Evolutionary conservation across 2,888 invertebrate genomes (phyloP), one percentile per base, ranked within the genome.

Genomic region (Hemaris fuciformis): DNA sequence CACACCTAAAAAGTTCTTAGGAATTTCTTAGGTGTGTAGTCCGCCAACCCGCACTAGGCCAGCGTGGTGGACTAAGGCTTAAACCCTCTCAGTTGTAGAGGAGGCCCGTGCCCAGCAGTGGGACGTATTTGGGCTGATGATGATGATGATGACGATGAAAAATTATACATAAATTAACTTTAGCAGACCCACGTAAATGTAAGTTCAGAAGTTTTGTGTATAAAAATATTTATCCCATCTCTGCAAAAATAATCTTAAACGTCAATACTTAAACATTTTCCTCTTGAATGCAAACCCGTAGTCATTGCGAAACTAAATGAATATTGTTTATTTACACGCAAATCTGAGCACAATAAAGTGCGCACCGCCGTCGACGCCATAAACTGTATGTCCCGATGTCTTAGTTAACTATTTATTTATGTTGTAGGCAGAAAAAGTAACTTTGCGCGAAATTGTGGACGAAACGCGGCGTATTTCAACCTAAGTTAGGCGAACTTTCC

Each of bases 331-430:
- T 79, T 76, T 74, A 72, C 76, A 74, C 73, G 72, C 73, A 74
- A 76, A 78, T 74, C 75, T 72, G 62, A 63, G 61, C 66, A 76
- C 80, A 77, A 84, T 84, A 86, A 85, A 85, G 72, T 79, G 69
- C 62, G 68, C 63, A 64, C 64, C 68, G 66, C 69, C 65, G 65
- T 66, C 64, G 62, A 66, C 71, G 63, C 77, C 76, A 83, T 87
- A 86, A 87, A 75, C 75, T 69, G 70, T 69, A 65, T 80, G 84
- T 77, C 77, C 68, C 77, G 70, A 79, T 77, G 76, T 80, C 81
- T 83, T 80, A 79, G 81, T 83, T 81, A 82, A 74, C 75, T 70
- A 69, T 74, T 80, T 81, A 74, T 86, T 83, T 84, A 81, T 77
- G 78, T 66, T 64, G 59, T 61, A 66, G 63, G 62, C 67, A 74